Conservation (phyloP, 2,797 vertebrate species). For the Poecile montanus region DNA sequence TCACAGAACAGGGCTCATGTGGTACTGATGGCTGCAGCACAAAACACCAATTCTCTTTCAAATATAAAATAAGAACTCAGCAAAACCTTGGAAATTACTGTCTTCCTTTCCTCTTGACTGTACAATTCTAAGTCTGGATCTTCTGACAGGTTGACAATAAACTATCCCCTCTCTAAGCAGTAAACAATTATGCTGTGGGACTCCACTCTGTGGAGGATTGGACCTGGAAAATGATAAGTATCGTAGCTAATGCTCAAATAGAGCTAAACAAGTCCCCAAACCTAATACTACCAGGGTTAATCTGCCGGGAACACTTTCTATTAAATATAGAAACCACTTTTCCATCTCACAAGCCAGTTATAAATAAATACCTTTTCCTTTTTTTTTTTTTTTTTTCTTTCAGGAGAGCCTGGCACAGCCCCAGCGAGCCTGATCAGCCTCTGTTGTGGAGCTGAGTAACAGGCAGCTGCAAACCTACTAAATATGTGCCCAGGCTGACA, state of each 20-base stretch:
- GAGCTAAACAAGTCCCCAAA: not conserved
- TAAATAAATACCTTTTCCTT: not conserved
- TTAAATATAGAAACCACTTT: constrained; percentile 50
- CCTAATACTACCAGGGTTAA: not conserved
- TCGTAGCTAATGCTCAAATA: not conserved
- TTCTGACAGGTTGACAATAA: not conserved
- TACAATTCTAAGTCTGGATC: not conserved
- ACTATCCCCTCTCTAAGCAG: not conserved
- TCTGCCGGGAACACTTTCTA: not conserved
- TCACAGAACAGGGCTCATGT: not conserved
- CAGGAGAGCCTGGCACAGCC: not conserved
- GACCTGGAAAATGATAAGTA: not conserved
- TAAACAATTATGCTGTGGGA: not conserved
- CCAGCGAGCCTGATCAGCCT: not conserved
- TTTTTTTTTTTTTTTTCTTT: not conserved
- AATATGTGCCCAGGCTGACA: not conserved
- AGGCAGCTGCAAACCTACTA: not conserved
- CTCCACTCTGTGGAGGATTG: not conserved
- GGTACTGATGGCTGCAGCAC: not conserved
- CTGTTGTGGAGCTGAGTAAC: not conserved
- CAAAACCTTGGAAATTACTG: not conserved
- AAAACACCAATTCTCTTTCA: not conserved
- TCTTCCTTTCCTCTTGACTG: not conserved
- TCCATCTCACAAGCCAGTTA: constrained; percentile 19
- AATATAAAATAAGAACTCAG: not conserved